Percentiles rank a stretch among this genome's conserved stretches.
phyloP scores from a whole-genome alignment of 2,888 invertebrate genomes.

The Caradrina clavipalpis region DNA sequence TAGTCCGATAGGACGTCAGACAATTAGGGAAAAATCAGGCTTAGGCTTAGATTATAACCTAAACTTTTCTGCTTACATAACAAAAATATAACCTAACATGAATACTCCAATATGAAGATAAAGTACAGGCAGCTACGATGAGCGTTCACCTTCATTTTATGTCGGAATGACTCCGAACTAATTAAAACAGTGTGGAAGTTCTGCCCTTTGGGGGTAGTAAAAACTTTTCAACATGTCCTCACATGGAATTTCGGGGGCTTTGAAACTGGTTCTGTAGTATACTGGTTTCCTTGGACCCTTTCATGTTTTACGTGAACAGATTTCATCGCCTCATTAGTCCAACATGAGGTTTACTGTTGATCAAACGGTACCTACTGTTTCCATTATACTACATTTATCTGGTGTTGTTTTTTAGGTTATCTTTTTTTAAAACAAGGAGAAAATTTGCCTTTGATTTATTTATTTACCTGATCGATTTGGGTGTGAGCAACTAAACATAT shows the following conservation, averaged over 20 bases:
- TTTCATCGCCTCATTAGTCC: constrained; percentile 48
- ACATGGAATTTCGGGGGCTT: constrained; percentile 54
- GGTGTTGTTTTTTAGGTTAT: background rate
- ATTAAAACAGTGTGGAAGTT: constrained; percentile 80
- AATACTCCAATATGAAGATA: constrained; percentile 50
- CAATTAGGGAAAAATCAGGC: no score
- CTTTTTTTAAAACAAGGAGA: background rate
- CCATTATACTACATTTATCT: background rate
- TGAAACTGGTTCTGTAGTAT: constrained; percentile 32
- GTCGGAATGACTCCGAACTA: constrained; percentile 75
- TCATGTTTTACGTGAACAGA: constrained; percentile 56
- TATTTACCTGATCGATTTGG: no score
- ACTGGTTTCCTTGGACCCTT: constrained; percentile 50
- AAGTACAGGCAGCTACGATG: constrained; percentile 60
- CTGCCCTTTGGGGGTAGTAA: constrained; percentile 73
- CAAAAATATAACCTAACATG: constrained; percentile 29
- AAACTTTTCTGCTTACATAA: background rate
- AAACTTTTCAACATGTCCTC: constrained; percentile 73
- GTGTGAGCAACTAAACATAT: no score
- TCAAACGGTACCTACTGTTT: constrained; percentile 27
- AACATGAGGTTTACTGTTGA: constrained; percentile 22
- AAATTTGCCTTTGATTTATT: no score
- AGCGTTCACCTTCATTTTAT: constrained; percentile 68
- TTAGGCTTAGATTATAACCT: no score
- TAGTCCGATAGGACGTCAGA: no score